Conservation (phyloP, 2,888 invertebrate genomes). For the Diadegma fenestrale region DNA sequence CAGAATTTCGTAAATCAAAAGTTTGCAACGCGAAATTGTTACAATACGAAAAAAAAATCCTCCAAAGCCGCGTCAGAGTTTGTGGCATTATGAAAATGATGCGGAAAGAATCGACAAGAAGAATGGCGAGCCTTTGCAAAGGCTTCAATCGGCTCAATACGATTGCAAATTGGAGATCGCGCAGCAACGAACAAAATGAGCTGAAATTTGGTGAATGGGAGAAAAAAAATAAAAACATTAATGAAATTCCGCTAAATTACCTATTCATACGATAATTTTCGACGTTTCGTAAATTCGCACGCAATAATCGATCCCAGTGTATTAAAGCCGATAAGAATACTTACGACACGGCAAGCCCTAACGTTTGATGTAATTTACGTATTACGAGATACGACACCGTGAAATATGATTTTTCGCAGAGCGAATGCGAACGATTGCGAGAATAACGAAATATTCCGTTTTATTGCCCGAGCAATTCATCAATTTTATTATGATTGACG, state of each 20-base stretch:
- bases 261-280: conserved; percentile 24
- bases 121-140: neutral
- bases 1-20: neutral
- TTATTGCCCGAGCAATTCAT: neutral
- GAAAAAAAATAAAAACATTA: neutral
- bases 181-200: neutral
- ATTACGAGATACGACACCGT: neutral
- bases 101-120: neutral
- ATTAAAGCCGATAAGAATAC: conserved; percentile 25
- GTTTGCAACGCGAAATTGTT: neutral
- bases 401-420: neutral
- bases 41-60: neutral
- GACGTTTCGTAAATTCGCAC: neutral
- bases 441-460: neutral
- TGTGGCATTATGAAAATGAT: neutral
- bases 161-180: neutral
- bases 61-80: neutral
- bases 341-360: neutral
- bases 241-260: neutral
- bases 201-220: neutral
- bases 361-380: conserved; percentile 9
- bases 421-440: neutral
- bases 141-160: neutral
- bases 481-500: neutral
- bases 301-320: conserved; percentile 8